Percentiles rank a stretch among this genome's conserved stretches.
Conservation (phyloP, 2,888 invertebrate species). For the Thalpophila matura region DNA sequence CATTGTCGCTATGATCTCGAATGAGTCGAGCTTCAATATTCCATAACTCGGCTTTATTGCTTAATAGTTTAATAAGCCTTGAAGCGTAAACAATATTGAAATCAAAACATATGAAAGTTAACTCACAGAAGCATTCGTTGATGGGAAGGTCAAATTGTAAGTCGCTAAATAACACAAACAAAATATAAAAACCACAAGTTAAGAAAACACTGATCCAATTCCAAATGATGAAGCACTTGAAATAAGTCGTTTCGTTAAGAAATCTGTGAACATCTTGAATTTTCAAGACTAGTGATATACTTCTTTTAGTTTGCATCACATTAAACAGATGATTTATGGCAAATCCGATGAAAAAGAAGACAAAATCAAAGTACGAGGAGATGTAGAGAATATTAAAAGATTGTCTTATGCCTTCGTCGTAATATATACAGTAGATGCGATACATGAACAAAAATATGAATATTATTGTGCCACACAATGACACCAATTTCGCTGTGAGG, state of each 20-base stretch:
- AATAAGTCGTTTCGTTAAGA: not conserved
- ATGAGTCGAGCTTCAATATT: constrained; percentile 1
- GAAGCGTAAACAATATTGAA: constrained; percentile 22
- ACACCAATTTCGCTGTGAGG: too few species aligned
- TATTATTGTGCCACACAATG: too few species aligned
- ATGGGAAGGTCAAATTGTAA: constrained; percentile 2
- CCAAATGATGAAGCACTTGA: not conserved
- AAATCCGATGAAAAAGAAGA: not conserved
- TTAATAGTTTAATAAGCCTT: constrained; percentile 11
- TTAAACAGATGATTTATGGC: not conserved
- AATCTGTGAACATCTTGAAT: not conserved
- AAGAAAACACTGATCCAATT: not conserved
- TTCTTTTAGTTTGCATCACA: not conserved
- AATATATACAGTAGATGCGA: too few species aligned
- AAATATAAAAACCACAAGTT: not conserved
- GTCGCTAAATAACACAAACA: not conserved
- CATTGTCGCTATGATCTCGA: not conserved
- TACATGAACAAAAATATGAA: too few species aligned
- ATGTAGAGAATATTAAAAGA: not conserved
- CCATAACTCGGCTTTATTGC: constrained; percentile 15
- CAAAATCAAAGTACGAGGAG: not conserved
- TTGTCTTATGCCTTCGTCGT: too few species aligned
- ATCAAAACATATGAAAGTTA: constrained; percentile 7
- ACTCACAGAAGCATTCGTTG: constrained; percentile 7
- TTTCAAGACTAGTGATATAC: not conserved